Evolutionary conservation across 35 echinoderm and acorn worm species (phyloP).

Genomic region (Stichopus chloronotus): DNA sequence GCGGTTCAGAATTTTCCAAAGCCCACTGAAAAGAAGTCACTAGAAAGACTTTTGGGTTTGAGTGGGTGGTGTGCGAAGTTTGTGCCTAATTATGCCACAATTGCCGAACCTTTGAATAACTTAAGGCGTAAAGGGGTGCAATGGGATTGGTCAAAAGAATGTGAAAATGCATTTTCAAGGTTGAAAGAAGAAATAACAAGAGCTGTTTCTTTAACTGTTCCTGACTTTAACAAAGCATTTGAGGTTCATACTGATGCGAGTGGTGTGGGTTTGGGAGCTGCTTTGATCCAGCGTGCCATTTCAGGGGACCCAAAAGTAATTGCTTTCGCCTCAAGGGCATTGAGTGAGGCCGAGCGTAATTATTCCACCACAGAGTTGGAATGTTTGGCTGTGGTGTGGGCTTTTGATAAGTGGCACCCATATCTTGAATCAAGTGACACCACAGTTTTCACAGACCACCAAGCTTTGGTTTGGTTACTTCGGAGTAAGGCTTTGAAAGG

Average conservation of each 20-base stretch:
- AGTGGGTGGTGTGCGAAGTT: conserved; percentile 57
- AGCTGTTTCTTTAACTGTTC: conserved; percentile 6
- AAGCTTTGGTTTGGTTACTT: conserved; percentile 36
- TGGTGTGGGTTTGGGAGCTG: conserved; percentile 48
- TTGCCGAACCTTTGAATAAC: conserved; percentile 26
- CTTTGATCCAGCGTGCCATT: neutral
- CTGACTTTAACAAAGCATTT: conserved; percentile 38
- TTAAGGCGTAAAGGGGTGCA: conserved; percentile 25
- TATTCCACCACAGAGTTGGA: conserved; percentile 33
- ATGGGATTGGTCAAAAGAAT: conserved; percentile 40
- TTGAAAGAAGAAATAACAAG: conserved; percentile 51
- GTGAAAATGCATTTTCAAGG: conserved; percentile 1
- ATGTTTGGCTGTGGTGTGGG: conserved; percentile 38
- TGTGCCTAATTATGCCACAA: conserved; percentile 12
- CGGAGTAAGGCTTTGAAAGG: conserved; percentile 38
- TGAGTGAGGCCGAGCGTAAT: conserved; percentile 27
- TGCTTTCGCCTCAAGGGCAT: conserved; percentile 39
- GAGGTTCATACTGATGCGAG: conserved; percentile 38
- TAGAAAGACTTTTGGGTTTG: conserved; percentile 46
- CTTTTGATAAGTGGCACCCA: conserved; percentile 40
- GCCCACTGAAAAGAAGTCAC: conserved; percentile 30
- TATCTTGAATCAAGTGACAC: neutral
- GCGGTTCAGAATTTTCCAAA: conserved; percentile 18
- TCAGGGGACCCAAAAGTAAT: neutral
- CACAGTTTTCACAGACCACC: conserved; percentile 28